Evolutionary conservation across 2,888 invertebrate species (phyloP).

Genomic region (Drosophila ezoana): DNA sequence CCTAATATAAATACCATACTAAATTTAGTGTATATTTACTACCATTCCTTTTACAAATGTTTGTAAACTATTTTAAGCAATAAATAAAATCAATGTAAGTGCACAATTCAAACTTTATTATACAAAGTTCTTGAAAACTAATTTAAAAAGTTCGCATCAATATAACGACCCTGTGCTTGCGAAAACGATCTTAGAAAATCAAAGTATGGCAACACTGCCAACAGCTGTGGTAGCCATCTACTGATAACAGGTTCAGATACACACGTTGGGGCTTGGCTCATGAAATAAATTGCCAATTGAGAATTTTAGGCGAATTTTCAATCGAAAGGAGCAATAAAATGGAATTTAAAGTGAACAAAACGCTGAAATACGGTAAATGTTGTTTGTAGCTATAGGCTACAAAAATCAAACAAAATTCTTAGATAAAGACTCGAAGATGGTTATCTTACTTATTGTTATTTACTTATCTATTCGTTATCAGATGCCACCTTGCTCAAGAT

Average conservation of each 20-base stretch:
- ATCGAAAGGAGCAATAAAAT: conserved; percentile 18
- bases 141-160: not conserved
- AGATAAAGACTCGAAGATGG: not conserved
- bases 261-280: conserved; percentile 10
- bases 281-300: not conserved
- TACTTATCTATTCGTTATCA: conserved; percentile 22
- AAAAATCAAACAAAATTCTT: too few relatives aligned
- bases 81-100: too few relatives aligned
- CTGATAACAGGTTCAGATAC: conserved; percentile 33
- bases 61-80: too few relatives aligned
- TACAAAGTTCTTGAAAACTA: not conserved
- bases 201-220: conserved; percentile 50
- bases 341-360: conserved; percentile 71
- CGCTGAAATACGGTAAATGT: conserved; percentile 75
- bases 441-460: not conserved
- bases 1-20: not conserved
- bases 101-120: too few relatives aligned
- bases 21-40: not conserved
- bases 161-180: conserved; percentile 19
- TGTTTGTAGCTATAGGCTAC: not conserved
- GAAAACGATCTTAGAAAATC: conserved; percentile 3
- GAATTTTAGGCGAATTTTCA: conserved; percentile 1
- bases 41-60: too few relatives aligned
- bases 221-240: conserved; percentile 42
- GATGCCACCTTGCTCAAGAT: conserved; percentile 81